Base-by-base conservation (phyloP, 1,140 invertebrate species). In the Ostrea denselamellosa region DNA sequence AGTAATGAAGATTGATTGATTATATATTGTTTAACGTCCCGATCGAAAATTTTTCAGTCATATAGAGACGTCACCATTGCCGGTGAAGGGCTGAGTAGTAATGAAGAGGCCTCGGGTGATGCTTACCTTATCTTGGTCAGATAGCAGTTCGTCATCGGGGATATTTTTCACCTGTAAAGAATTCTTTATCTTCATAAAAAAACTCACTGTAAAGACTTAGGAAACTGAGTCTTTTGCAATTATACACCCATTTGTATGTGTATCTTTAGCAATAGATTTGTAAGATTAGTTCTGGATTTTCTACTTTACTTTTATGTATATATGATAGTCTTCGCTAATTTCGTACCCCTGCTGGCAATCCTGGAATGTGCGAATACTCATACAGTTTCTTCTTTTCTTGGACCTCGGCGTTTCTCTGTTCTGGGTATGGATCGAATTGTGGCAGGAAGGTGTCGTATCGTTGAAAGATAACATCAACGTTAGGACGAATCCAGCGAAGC, bases 401-500 rank as follows among this genome's bases (percentile, higher is more conserved):
- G 9, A 95, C 54, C 85, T 95, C 94, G 52, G 85, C 34, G 12
- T 88, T 81, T 52, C 94, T 86, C 28, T 92, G 89, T 19, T 93
- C 90, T 17, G 58, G 85, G 62, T 92, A 34, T 2, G 90, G 86
- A 86, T 94, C 93, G 71, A 88, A 82, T 85, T 95, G 94, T 12
- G 94, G 94, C 19, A 95, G 88, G 44, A 91, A 92, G 10, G 91
- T 92, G 86, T 95, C 94, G 58, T 93, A 90, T 65, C 93, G 89
- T 8, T 71, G 28, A 44, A 95, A 88, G 3, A 86, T 87, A 89
- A 96, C 95, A 19, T 92, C 93, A n/a, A 90, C 91, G 62, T 95
- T 86, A 52, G 91, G 85, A n/a, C 93, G 92, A 58, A 96, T 93
- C 95, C 95, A 96, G 62, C 95, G 92, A 56, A 94, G 94, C 8